Percentiles rank a stretch among this genome's conserved stretches.
These are phyloP conservation scores for Nanorana parkeri DNA, from an alignment of 2,113 vertebrate species.

Conservation along the genomic window DNA sequence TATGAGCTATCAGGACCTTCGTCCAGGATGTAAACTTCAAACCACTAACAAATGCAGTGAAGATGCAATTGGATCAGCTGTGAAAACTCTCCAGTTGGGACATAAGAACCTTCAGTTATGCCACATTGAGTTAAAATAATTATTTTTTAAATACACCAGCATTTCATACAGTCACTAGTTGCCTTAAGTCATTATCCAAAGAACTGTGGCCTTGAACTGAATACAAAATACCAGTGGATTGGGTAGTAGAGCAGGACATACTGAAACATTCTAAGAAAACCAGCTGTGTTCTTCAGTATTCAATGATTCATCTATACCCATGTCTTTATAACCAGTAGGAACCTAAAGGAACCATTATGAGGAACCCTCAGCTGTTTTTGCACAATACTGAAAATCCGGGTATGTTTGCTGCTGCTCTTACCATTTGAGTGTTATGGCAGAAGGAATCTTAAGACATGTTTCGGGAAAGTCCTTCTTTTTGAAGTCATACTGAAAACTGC, in stretches of 20 bases:
- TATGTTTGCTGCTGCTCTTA: constrained; percentile 5
- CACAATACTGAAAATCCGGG: not conserved
- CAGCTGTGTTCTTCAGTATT: not conserved
- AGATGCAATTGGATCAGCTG: constrained; percentile 36
- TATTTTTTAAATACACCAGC: constrained; percentile 49
- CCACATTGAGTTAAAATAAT: constrained; percentile 18
- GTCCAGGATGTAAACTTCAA: constrained; percentile 80
- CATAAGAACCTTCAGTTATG: constrained; percentile 20
- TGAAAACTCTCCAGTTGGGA: constrained; percentile 21
- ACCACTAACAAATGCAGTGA: not conserved
- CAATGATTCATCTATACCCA: not conserved
- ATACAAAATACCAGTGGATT: not conserved
- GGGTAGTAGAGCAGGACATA: not conserved
- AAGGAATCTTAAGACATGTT: not conserved
- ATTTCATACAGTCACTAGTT: constrained; percentile 31
- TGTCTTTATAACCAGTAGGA: not conserved
- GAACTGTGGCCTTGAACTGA: not conserved
- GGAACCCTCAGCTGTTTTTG: constrained; percentile 1
- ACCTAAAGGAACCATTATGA: not conserved
- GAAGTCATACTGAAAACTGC: not conserved
- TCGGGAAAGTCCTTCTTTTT: not conserved
- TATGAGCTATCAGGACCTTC: constrained; percentile 89
- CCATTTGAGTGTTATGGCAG: not conserved
- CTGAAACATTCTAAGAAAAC: not conserved
- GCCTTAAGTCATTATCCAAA: constrained; percentile 27